Conservation (phyloP, 2,888 invertebrate genomes). For the Chaitophorus viminalis region DNA sequence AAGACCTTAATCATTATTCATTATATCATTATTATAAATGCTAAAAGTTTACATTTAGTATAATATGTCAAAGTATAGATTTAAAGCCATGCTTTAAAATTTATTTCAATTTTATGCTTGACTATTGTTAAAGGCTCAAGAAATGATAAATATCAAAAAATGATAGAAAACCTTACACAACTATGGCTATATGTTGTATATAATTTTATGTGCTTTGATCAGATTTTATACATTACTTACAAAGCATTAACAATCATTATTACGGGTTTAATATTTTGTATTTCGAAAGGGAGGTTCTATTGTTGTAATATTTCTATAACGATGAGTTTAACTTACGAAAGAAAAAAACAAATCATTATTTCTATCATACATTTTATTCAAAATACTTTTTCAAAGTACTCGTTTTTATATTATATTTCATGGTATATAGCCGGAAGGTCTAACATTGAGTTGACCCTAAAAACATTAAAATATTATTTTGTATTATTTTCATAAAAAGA, state of each 20-base stretch:
- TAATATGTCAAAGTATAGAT: too few species aligned
- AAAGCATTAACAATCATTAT: slow-evolving; percentile 21
- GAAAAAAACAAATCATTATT: slow-evolving; percentile 41
- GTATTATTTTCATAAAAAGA: not conserved
- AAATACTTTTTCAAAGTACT: slow-evolving; percentile 22
- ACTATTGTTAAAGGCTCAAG: not conserved
- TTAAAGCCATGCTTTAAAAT: too few species aligned
- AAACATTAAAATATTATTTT: slow-evolving; percentile 19
- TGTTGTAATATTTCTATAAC: slow-evolving; percentile 33
- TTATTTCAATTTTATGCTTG: not conserved
- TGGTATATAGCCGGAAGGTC: slow-evolving; percentile 8
- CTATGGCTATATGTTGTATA: not conserved
- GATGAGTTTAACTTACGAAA: not conserved
- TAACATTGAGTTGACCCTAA: not conserved
- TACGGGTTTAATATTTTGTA: slow-evolving; percentile 21
- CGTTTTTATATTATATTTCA: not conserved
- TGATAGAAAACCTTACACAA: not conserved
- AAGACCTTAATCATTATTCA: not conserved
- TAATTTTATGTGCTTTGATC: not conserved
- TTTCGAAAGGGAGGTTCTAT: not conserved
- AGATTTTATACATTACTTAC: not conserved
- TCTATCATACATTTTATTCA: slow-evolving; percentile 29
- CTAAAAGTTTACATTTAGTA: too few species aligned
- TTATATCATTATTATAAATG: too few species aligned
- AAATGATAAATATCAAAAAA: not conserved